Evolutionary conservation across 2,797 vertebrate genomes (phyloP).

Genomic region (Rhadinocentrus ornatus): DNA sequence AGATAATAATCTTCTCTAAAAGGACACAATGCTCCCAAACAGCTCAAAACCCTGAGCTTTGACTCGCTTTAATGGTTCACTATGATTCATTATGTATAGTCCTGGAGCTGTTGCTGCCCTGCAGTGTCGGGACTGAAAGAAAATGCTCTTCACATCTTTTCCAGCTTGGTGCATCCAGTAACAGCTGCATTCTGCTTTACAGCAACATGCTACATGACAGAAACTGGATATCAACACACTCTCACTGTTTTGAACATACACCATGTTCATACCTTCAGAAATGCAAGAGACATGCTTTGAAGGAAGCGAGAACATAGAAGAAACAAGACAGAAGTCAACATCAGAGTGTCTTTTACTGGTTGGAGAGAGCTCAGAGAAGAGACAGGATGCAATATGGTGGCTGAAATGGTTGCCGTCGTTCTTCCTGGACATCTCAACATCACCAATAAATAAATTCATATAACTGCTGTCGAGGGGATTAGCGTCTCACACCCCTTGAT

Average conservation of each 20-base stretch:
- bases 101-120: neutral
- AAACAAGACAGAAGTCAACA: neutral
- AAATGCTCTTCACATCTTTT: neutral
- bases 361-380: neutral
- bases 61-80: neutral
- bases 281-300: too few relatives aligned
- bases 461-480: neutral
- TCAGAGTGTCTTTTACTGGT: neutral
- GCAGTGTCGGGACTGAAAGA: neutral
- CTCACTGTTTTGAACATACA: too few relatives aligned
- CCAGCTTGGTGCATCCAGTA: neutral
- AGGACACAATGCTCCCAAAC: neutral
- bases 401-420: neutral
- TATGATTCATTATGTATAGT: neutral
- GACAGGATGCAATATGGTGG: neutral
- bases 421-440: neutral
- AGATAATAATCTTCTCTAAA: neutral
- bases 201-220: neutral
- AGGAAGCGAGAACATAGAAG: too few relatives aligned
- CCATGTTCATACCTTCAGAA: too few relatives aligned
- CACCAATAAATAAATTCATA: neutral
- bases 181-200: neutral
- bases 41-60: neutral
- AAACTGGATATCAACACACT: neutral
- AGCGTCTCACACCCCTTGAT: neutral